Base-by-base conservation (phyloP, 2,888 invertebrate genomes). In the Tethea ocularis region DNA sequence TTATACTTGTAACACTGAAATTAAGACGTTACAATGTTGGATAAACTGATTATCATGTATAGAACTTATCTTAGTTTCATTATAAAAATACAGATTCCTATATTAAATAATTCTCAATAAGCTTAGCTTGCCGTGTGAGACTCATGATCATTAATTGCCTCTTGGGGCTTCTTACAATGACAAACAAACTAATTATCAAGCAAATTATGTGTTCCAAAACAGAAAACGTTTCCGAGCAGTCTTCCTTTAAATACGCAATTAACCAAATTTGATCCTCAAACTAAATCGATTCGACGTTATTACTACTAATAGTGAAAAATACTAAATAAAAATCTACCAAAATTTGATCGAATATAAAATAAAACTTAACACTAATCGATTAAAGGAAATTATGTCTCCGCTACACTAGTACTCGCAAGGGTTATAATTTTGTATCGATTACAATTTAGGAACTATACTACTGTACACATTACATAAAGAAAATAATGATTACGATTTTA, bases 11-110 rank as follows among this genome's bases (percentile, higher is more conserved):
- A 73, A 78, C 76, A 75, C 74, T 75, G 74, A 79, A 80, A 82
- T 67, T 4, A 79, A 82, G 80, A 75, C 72, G 79, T 77, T 79
- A 83, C 79, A 73, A 72, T 65, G 73, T 74, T 75, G 80, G 82
- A 78, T 78, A 80, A 82, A 86, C 75, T 73, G 78, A 81, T 82
- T 73, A 74, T 68, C 70, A 68, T 73, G 69, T 75, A 75, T 68
- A 70, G 73, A 80, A 82, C 82, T 87, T 89, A 89, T 78, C 81
- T 88, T 86, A 88, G 80, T 82, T 80, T 80, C 77, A 75, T 86
- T 91, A 92, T 83, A 92, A 92, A 90, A 93, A 92, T 92, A 92
- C 91, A 88, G 89, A 86, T 89, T 85, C 86, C 84, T 90, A 89
- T 86, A 83, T 86, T 87, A 84, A 88, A 88, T 80, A 87, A 90